Base-by-base conservation (phyloP, 2,113 vertebrate genomes). In the Pseudorhombus dupliciocellatus region DNA sequence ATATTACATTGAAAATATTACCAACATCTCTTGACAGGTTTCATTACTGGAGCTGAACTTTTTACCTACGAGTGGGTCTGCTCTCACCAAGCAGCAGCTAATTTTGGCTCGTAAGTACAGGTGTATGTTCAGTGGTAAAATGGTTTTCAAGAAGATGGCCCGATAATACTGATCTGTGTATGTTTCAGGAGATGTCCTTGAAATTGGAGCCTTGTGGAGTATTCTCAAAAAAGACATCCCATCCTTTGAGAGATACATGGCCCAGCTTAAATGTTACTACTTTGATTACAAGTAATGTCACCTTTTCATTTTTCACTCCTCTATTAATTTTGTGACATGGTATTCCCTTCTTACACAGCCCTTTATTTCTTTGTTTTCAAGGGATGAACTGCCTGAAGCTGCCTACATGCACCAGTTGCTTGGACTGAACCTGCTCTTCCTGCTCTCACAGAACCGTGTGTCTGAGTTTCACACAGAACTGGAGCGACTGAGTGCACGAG, bases 391-490 rank as follows among this genome's bases (percentile, higher is more conserved):
- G 40, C 94, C 96, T 0, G 96, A 97, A 40, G 96, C 96, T 0
- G 95, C 96, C 60, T 98, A 95, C 80, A 95, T 95, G 89, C 96
- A 97, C 81, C 97, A 98, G 87, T 91, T 98, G 40, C 89, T 98
- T 72, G 97, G 97, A 26, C 91, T 98, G 70, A 98, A 98, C 76
- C 92, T 98, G 57, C 96, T 98, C 51, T 98, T 98, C 92, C 94
- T 98, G 82, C 94, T 98, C 22, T 98, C 97, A 48, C 97, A 98
- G 91, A 98, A 98, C 84, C 94, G 97, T 4, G 95, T 98, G 64
- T 97, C 97, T 1, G 97, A 98, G 77, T 98, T 98, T 87, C 97
- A 98, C 90, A 98, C 96, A 1, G 97, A 98, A 89, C 91, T 98
- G n/a, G 97, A 98, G 90, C 84, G 96, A 56, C 88, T 98, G 18